Evolutionary conservation across 2,888 invertebrate species (phyloP).

Genomic region (Plutella xylostella): DNA sequence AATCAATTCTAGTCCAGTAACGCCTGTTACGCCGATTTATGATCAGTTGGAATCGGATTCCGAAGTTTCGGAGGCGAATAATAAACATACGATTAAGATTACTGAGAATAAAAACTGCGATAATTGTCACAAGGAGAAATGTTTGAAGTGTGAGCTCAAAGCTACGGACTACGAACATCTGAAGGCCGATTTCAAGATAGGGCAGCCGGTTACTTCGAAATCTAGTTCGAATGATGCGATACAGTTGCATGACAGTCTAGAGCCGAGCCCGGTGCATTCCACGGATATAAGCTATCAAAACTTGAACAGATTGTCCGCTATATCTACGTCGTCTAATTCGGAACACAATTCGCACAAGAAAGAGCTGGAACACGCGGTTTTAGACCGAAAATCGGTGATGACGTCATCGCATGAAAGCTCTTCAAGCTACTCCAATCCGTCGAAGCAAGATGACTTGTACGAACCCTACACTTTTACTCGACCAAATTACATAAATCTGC

Average conservation of each 20-base stretch:
- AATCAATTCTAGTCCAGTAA: slow-evolving; percentile 41
- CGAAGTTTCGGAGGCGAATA: slow-evolving; percentile 39
- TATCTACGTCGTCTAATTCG: slow-evolving; percentile 53
- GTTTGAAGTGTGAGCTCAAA: slow-evolving; percentile 54
- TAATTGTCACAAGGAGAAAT: slow-evolving; percentile 45
- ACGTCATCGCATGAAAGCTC: slow-evolving; percentile 62
- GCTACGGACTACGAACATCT: slow-evolving; percentile 44
- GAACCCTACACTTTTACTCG: slow-evolving; percentile 50
- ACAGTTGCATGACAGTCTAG: slow-evolving; percentile 36
- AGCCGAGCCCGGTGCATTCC: slow-evolving; percentile 47
- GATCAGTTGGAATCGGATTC: slow-evolving; percentile 60
- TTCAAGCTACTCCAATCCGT: slow-evolving; percentile 48
- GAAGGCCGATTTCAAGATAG: slow-evolving; percentile 16
- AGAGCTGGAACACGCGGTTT: slow-evolving; percentile 23
- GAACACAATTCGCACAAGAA: slow-evolving; percentile 33
- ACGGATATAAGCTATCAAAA: slow-evolving; percentile 62
- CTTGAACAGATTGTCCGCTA: slow-evolving; percentile 55
- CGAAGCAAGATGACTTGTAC: slow-evolving; percentile 46
- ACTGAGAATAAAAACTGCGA: slow-evolving; percentile 35
- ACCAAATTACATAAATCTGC: slow-evolving; percentile 59
- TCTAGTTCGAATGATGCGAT: slow-evolving; percentile 18
- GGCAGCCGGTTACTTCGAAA: slow-evolving; percentile 18
- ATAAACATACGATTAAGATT: slow-evolving; percentile 51
- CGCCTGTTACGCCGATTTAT: slow-evolving; percentile 47
- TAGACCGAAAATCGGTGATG: slow-evolving; percentile 39